Base-by-base conservation (phyloP, 1,140 invertebrate species). In the Doryteuthis pealeii region DNA sequence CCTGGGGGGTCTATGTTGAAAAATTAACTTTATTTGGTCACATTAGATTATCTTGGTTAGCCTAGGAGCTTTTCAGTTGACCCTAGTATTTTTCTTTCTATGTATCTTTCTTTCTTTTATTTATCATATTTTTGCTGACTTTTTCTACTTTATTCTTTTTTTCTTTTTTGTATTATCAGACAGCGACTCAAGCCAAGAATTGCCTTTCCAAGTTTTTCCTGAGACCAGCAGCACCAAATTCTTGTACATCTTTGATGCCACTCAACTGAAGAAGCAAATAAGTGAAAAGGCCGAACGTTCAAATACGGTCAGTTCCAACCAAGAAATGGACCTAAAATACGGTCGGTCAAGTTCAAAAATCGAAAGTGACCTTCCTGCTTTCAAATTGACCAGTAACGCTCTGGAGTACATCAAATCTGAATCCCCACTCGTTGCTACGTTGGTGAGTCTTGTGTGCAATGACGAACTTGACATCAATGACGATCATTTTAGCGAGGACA, bases 341-440 rank as follows among this genome's bases (percentile, higher is more conserved):
- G 26, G 35, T 28, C 22, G 30, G 15, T 31, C 72, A n/a, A 43
- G 8, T 3, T 10, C 66, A 0, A 28, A 30, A 28, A 18, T 30
- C 18, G 33, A 40, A 28, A 33, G 71, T 30, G 49, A 72, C 1
- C 70, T 70, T 4, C 35, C 68, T 5, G 73, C 72, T 35, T 83
- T 81, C 70, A 77, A 80, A 31, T 74, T 86, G 22, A 86, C 83
- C 18, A 83, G 84, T 1, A 75, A 79, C 2, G 85, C 84, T 0
- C 68, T 86, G 77, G 83, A 87, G 67, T 87, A 87, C 70, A 78
- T 87, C 18, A 84, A 85, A 68, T 78, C 77, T 10, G 80, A 84
- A 32, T 84, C 83, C 22, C 77, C 79, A 12, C 77, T 87, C 15
- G 81, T 86, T 66, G 85, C 86, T 3, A 86, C 85, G 0, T 74